Evolutionary conservation across 2,888 invertebrate species (phyloP), one percentile per base, ranked within the genome.

Genomic region (Portevinia maculata): DNA sequence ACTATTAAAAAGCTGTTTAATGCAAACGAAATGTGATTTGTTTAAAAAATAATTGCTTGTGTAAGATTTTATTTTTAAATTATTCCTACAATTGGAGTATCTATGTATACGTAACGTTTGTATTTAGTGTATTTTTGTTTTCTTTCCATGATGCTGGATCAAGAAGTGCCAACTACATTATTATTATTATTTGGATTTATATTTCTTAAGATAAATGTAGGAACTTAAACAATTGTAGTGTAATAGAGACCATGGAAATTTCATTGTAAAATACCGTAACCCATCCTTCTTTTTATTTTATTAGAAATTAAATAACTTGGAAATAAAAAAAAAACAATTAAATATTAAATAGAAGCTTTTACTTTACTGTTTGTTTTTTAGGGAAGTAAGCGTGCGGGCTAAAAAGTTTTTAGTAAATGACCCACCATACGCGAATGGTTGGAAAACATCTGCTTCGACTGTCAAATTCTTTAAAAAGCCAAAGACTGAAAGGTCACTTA

Each of bases 121-220:
- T n/a, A 48, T 69, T 59, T 62, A 21, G 32, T 53, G 28, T 39
- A 28, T 28, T 57, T 48, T 44, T 21, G 13, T 17, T 50, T 59
- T 30, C 4, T 57, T 32, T 17, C 48, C n/a, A 67, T 59, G 34
- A 75, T 70, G 69, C 79, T 70, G 64, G 69, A 69, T 62, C 64
- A 37, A 53, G 50, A 70, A 64, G 74, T 81, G 81, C 65, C 70
- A 76, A 76, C 52, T 41, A 65, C 55, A 37, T 46, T 59, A 59
- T 24, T 39, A 39, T 34, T 19, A 11, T 59, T 37, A 21, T 70
- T n/a, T 52, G 6, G 17, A 13, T 65, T 46, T 57, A 21, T 41
- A 41, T 69, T 50, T 19, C 44, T 30, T 52, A 52, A 69, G 24
- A 39, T 62, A 44, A 69, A 37, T 28, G 34, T 34, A 60, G 41